A percentile compares a stretch with the other conserved stretches of the same genome.
These are phyloP conservation scores for Myotis yumanensis DNA, from an alignment of 2,113 vertebrate genomes.

Conservation along the genomic window DNA sequence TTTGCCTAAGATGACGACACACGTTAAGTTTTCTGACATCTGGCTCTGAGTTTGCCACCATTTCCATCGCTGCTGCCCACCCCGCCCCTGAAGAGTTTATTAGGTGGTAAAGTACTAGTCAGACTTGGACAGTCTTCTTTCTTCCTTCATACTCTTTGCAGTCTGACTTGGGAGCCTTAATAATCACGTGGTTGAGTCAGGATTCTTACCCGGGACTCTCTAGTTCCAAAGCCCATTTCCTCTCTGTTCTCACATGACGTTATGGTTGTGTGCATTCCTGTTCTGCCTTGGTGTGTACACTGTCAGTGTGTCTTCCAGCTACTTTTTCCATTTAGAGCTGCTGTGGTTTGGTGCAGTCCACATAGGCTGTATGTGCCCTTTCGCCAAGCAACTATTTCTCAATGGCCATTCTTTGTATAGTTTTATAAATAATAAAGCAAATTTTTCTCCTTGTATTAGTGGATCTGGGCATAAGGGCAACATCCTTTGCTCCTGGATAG, in stretches of 20 bases:
- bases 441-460: neutral
- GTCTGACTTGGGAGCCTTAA: neutral
- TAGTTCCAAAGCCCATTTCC: neutral
- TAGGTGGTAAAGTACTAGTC: neutral
- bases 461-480: neutral
- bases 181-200: neutral
- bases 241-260: neutral
- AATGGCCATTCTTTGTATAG: neutral
- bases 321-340: neutral
- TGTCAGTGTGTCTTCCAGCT: neutral
- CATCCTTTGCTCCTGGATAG: neutral
- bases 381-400: neutral
- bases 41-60: neutral
- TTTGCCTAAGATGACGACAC: neutral
- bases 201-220: neutral
- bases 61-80: neutral
- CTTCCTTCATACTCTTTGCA: neutral
- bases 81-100: neutral
- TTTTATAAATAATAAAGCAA: neutral
- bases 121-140: neutral
- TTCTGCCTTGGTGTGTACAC: neutral
- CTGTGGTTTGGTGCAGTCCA: neutral
- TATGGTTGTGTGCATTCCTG: fast-evolving
- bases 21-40: neutral
- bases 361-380: neutral